phyloP scores from a whole-genome alignment of 2,888 invertebrate genomes.

The Drosophila subsilvestris region DNA sequence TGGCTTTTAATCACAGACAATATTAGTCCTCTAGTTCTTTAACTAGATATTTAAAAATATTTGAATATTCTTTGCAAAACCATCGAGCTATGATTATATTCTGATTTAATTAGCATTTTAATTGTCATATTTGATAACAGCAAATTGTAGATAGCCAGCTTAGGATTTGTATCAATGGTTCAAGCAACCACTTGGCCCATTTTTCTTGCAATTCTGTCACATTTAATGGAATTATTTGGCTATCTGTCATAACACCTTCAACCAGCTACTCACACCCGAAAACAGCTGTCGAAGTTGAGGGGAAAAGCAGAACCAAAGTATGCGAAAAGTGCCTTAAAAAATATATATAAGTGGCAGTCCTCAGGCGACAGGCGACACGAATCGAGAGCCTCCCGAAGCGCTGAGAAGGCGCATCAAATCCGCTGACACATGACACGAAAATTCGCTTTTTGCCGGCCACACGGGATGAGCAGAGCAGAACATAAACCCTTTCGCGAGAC shows the following conservation, averaged over 20 bases:
- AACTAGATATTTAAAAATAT: too few species aligned
- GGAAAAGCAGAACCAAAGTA: background rate
- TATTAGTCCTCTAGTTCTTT: too few species aligned
- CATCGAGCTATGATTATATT: too few species aligned
- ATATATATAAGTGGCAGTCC: conserved; percentile 7
- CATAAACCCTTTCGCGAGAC: conserved; percentile 28
- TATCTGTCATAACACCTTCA: background rate
- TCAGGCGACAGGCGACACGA: conserved; percentile 19
- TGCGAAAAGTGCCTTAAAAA: background rate
- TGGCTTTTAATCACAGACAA: too few species aligned
- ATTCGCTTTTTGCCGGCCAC: conserved; percentile 65
- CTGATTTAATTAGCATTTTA: too few species aligned
- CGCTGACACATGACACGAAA: conserved; percentile 77
- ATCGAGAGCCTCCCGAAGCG: conserved; percentile 21
- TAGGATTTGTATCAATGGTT: too few species aligned
- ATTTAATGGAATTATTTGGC: background rate
- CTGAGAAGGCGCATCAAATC: conserved; percentile 59
- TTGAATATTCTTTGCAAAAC: too few species aligned
- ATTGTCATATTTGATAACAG: too few species aligned
- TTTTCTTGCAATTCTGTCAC: background rate
- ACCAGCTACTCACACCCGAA: background rate
- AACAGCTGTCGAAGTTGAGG: background rate
- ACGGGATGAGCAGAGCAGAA: conserved; percentile 11
- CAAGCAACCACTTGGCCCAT: background rate
- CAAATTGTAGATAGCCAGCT: too few species aligned